Evolutionary conservation across 2,888 invertebrate species (phyloP).

Genomic region (Nomada goodeniana): DNA sequence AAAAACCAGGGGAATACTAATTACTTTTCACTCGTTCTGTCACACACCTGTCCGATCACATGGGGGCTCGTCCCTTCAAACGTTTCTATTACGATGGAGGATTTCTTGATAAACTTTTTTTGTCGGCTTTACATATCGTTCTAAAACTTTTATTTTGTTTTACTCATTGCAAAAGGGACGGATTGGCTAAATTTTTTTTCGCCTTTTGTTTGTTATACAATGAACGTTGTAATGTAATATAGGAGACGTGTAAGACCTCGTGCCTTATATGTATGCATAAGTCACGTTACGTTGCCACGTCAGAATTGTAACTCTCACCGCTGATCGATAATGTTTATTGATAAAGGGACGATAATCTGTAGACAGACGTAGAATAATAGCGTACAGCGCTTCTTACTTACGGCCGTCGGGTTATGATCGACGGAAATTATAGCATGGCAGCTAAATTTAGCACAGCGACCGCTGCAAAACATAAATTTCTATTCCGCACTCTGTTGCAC

Average conservation of each 20-base stretch:
- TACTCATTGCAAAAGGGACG: no score
- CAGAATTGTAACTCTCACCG: not conserved
- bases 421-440: not conserved
- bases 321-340: slow-evolving; percentile 26
- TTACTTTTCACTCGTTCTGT: not conserved
- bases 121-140: not conserved
- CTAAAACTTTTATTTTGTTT: not conserved
- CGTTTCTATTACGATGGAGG: not conserved
- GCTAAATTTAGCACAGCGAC: slow-evolving; percentile 16
- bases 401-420: not conserved
- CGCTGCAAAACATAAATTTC: no score
- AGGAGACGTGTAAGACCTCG: no score
- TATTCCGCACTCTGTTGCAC: not conserved
- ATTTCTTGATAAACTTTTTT: not conserved
- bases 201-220: not conserved
- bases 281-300: not conserved
- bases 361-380: slow-evolving; percentile 19
- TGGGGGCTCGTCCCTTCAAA: not conserved
- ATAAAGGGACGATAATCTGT: not conserved
- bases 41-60: slow-evolving; percentile 24
- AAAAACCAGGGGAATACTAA: slow-evolving; percentile 50
- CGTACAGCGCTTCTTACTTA: not conserved
- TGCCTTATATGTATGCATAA: not conserved
- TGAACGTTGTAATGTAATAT: no score
- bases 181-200: not conserved